These are phyloP conservation scores for Colletes latitarsis DNA, from an alignment of 1,140 invertebrate species.

Conservation along the genomic window DNA sequence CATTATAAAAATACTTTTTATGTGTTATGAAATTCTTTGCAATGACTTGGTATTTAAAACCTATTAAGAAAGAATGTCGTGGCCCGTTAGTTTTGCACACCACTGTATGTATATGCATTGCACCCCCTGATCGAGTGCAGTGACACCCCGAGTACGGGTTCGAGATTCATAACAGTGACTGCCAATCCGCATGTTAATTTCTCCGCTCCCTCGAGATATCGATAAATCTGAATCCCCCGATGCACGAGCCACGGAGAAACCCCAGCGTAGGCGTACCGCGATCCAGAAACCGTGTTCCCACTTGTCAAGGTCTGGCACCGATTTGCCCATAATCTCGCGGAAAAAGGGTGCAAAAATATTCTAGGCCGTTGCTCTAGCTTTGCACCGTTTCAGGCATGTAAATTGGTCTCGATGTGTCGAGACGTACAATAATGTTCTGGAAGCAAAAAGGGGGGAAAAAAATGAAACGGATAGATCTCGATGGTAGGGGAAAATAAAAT, in stretches of 20 bases:
- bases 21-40: no score
- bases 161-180: background rate
- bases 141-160: no score
- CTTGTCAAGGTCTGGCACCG: slow-evolving; percentile 10
- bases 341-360: background rate
- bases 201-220: background rate
- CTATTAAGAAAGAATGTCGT: no score
- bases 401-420: background rate
- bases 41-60: no score
- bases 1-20: no score
- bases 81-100: no score
- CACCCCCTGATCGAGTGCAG: background rate
- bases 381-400: slow-evolving; percentile 2
- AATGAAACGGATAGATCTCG: background rate
- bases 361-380: background rate
- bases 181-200: slow-evolving; percentile 10
- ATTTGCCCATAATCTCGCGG: background rate
- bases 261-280: background rate
- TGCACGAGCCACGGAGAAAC: background rate
- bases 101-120: background rate
- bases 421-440: background rate
- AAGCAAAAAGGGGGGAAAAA: background rate
- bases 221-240: background rate
- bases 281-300: slow-evolving; percentile 7
- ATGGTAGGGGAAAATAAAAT: background rate